phyloP scores from a whole-genome alignment of 2,797 vertebrate species.

The Poeciliopsis turneri region DNA sequence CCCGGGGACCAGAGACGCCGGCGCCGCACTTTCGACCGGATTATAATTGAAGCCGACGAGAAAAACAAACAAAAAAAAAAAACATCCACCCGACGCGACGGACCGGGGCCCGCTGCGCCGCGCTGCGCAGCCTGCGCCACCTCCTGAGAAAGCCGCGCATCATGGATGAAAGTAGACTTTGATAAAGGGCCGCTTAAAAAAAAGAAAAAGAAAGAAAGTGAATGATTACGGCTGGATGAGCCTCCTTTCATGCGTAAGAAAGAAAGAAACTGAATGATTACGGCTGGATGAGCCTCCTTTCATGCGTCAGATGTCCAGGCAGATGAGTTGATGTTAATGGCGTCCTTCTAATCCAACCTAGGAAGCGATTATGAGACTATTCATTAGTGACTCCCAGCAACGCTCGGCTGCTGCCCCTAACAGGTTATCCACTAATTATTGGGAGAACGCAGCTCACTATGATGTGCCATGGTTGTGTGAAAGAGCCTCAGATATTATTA shows the following conservation, averaged over 20 bases:
- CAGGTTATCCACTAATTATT: constrained; percentile 70
- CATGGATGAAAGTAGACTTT: constrained; percentile 75
- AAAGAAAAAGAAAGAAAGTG: constrained; percentile 50
- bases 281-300: constrained; percentile 65
- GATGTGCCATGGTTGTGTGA: constrained; percentile 43
- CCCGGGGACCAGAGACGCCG: constrained; percentile 35
- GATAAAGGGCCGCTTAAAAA: constrained; percentile 65
- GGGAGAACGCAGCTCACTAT: constrained; percentile 52
- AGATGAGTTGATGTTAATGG: constrained; percentile 73
- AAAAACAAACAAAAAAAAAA: constrained; percentile 2
- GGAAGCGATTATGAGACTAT: constrained; percentile 70
- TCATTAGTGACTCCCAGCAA: constrained; percentile 70
- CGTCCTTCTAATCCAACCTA: constrained; percentile 73
- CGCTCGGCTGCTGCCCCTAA: constrained; percentile 53
- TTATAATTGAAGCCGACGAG: constrained; percentile 55
- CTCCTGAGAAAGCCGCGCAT: constrained; percentile 65
- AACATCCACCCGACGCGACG: constrained; percentile 44
- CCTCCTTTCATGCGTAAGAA: no score
- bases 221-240: constrained; percentile 68
- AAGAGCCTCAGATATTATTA: constrained; percentile 30
- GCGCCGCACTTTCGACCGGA: constrained; percentile 26
- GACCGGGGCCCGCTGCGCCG: constrained; percentile 41
- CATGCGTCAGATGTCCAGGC: constrained; percentile 69
- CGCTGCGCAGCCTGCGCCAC: constrained; percentile 43
- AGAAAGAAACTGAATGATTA: constrained; percentile 65